These are phyloP conservation scores for Ennomos erosarius DNA, from an alignment of 2,888 invertebrate species.

Conservation along the genomic window DNA sequence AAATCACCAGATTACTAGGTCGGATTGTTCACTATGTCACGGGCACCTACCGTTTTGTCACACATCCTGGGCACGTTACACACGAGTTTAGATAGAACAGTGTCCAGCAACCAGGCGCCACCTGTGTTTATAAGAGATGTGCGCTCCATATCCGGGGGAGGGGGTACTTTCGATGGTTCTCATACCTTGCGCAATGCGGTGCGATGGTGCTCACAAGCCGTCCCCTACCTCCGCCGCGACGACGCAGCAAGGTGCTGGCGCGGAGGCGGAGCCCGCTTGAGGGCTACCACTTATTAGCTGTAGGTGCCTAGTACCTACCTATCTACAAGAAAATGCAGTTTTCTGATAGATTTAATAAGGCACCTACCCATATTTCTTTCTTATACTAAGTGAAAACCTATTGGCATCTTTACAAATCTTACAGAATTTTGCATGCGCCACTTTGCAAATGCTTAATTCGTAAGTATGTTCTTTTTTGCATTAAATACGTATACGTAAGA, in stretches of 20 bases:
- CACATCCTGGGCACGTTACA: slow-evolving; percentile 74
- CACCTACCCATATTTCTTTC: slow-evolving; percentile 24
- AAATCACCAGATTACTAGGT: slow-evolving; percentile 62
- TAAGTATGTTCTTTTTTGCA: too few species aligned
- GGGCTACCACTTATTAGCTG: slow-evolving; percentile 46
- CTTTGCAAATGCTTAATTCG: too few species aligned
- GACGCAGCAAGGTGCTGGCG: slow-evolving; percentile 18
- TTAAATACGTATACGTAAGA: too few species aligned
- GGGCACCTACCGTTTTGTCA: slow-evolving; percentile 78
- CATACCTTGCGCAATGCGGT: slow-evolving; percentile 74
- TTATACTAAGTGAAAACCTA: neutral
- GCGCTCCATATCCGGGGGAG: slow-evolving; percentile 79
- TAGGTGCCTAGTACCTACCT: slow-evolving; percentile 9
- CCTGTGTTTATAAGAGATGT: slow-evolving; percentile 82
- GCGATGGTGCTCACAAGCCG: slow-evolving; percentile 73
- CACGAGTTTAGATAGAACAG: slow-evolving; percentile 71
- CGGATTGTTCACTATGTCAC: slow-evolving; percentile 46
- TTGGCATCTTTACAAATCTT: neutral
- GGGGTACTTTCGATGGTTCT: slow-evolving; percentile 84
- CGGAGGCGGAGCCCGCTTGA: slow-evolving; percentile 42
- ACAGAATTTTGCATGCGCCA: neutral
- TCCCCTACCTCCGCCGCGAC: slow-evolving; percentile 55
- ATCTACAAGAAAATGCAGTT: neutral
- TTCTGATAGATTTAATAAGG: too few species aligned
- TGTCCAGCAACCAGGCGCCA: slow-evolving; percentile 77